Evolutionary conservation across 2,113 vertebrate genomes (phyloP).

Genomic region (Lipotes vexillifer): DNA sequence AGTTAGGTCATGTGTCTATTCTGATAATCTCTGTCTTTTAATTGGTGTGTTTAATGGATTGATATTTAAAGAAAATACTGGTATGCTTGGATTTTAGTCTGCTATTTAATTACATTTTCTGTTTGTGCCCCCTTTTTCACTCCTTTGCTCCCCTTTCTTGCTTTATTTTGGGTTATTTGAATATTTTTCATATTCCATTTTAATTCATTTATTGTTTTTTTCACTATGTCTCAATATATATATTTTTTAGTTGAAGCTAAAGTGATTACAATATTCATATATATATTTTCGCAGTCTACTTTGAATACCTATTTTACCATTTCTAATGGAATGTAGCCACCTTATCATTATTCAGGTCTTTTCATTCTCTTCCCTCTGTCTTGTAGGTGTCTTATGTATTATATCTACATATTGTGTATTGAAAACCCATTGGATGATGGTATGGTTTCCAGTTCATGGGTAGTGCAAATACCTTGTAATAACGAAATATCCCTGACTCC

Average conservation of each 20-base stretch:
- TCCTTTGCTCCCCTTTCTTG: not conserved
- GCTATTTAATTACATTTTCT: not conserved
- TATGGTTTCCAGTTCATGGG: not conserved
- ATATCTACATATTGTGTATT: not conserved
- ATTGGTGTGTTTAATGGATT: not conserved
- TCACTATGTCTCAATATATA: not conserved
- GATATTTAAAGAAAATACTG: not conserved
- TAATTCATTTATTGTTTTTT: not conserved
- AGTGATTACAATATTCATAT: not conserved
- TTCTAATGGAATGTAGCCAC: not conserved
- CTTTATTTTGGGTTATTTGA: not conserved
- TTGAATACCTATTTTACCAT: not conserved
- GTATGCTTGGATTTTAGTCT: not conserved
- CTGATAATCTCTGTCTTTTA: not conserved
- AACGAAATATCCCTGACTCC: not conserved
- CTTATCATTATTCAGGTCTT: not conserved
- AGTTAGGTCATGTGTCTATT: not conserved
- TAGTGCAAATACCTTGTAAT: not conserved
- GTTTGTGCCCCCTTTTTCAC: not conserved
- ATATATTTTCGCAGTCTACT: not conserved
- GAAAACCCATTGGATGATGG: not conserved
- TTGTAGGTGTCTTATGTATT: not conserved
- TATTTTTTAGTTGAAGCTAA: not conserved
- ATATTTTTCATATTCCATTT: not conserved
- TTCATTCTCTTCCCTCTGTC: not conserved